Evolutionary conservation across 2,888 invertebrate species (phyloP).

Genomic region (Phorcus lineatus): DNA sequence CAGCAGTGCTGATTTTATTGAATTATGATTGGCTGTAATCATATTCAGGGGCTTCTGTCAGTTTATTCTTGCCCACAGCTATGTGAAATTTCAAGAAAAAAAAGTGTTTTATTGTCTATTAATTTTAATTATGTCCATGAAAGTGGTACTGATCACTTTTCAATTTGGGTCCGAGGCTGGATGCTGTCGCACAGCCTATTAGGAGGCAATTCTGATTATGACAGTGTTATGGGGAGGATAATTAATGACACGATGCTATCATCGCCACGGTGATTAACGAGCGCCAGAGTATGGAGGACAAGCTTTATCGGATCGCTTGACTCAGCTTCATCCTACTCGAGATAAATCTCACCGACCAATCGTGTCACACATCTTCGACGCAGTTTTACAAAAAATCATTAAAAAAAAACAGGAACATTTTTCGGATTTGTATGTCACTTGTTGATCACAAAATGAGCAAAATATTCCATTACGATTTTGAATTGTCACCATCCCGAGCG

Average conservation of each 20-base stretch:
- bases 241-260: conserved; percentile 24
- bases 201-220: conserved; percentile 21
- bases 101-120: conserved; percentile 24
- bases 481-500: no score
- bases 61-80: conserved; percentile 24
- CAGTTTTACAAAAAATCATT: not conserved
- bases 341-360: conserved; percentile 5
- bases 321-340: not conserved
- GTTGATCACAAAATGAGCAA: not conserved
- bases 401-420: no score
- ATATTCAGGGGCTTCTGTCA: conserved; percentile 20
- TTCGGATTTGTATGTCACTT: not conserved
- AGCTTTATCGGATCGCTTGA: conserved; percentile 18
- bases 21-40: conserved; percentile 17
- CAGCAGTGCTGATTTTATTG: conserved; percentile 16
- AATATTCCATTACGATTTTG: no score
- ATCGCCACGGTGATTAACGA: conserved; percentile 11
- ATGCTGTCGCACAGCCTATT: conserved; percentile 14
- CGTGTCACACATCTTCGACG: not conserved
- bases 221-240: conserved; percentile 22
- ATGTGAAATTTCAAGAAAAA: conserved; percentile 15
- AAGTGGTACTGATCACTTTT: conserved; percentile 16
- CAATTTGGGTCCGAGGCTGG: conserved; percentile 17
- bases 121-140: conserved; percentile 21
- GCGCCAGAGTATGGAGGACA: conserved; percentile 11